Evolutionary conservation across 2,113 vertebrate genomes (phyloP), one percentile per base, ranked within the genome.

Genomic region (Mesocricetus auratus): DNA sequence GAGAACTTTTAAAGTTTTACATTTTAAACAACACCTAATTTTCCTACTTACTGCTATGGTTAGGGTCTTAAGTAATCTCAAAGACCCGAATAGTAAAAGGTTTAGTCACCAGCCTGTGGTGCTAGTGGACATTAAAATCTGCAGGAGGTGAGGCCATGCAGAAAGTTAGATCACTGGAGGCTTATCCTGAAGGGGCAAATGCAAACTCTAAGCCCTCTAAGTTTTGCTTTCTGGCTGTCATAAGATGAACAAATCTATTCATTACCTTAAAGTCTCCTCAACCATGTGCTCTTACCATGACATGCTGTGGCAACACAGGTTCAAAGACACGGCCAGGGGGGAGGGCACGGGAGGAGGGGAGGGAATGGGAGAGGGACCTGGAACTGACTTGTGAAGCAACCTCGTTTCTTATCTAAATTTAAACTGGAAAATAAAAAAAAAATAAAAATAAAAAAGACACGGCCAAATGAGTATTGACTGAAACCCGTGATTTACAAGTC

Each of bases 21-120:
- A 94, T 71, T 86, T 87, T 50, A 58, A 83, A 31, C 39, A 87
- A 42, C 31, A 92, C 47, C 42, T 24, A 89, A 81, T 85, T 91
- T 13, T 81, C 81, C 87, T 90, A 15, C 33, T 36, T 74, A 53
- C 7, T 50, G 75, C n/a, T 58, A 47, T 31, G 64, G 45, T 68
- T 47, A 11, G 85, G 39, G 47, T 69, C 24, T 33, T 66, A 39
- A 86, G 39, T 86, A 39, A 64, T 5, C 33, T 64, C 39, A 64
- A 64, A 31, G 39, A 17, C 60, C 26, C 8, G 64, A 3, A 85
- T 19, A 85, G 64, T 45, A 64, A 62, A 62, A 85, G 62, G 39
- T 66, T 12, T 45, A 45, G 60, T 86, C 82, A 47, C 4, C 60
- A 86, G 42, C 15, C 82, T 33, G 16, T 66, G 60, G 39, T 33